These are phyloP conservation scores for Diplosoma virens DNA, from an alignment of 23 tunicate species.

Conservation along the genomic window DNA sequence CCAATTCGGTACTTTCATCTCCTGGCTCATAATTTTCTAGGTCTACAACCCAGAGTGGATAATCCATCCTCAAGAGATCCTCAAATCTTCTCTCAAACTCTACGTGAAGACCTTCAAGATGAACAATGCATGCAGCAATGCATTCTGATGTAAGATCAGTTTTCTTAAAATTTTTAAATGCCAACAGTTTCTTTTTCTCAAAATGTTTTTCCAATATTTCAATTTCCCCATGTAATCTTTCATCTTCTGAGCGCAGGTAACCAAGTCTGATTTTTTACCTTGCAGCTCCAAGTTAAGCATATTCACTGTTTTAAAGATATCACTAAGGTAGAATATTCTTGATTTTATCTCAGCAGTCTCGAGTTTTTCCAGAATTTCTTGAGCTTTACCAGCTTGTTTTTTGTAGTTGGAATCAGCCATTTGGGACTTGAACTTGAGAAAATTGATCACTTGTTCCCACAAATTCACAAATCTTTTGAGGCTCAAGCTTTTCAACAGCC, in stretches of 20 bases:
- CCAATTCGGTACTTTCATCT: conserved; percentile 23
- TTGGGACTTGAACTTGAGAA: conserved; percentile 19
- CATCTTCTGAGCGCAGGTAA: conserved; percentile 28
- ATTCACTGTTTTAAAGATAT: conserved; percentile 23
- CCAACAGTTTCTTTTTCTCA: neutral
- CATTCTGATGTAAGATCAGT: conserved; percentile 27
- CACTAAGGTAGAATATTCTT: conserved; percentile 31
- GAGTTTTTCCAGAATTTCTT: conserved; percentile 23
- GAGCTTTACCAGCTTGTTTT: conserved; percentile 8
- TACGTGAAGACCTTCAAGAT: conserved; percentile 31
- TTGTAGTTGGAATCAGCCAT: conserved; percentile 28
- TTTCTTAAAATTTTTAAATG: conserved; percentile 25
- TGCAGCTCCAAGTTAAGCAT: conserved; percentile 28
- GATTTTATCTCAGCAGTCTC: conserved; percentile 24
- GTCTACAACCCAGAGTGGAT: conserved; percentile 27
- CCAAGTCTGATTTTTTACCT: conserved; percentile 28
- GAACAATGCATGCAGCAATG: conserved; percentile 26
- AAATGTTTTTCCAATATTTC: conserved; percentile 7
- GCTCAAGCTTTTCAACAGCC: conserved; percentile 17
- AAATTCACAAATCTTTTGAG: conserved; percentile 23
- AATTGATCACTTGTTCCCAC: conserved; percentile 14
- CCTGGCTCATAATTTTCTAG: conserved; percentile 20
- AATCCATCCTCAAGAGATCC: conserved; percentile 11
- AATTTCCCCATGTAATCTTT: conserved; percentile 16
- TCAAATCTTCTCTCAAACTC: conserved; percentile 28